phyloP scores from a whole-genome alignment of 2,113 vertebrate species.

The Mesembrinibis cayennensis region DNA sequence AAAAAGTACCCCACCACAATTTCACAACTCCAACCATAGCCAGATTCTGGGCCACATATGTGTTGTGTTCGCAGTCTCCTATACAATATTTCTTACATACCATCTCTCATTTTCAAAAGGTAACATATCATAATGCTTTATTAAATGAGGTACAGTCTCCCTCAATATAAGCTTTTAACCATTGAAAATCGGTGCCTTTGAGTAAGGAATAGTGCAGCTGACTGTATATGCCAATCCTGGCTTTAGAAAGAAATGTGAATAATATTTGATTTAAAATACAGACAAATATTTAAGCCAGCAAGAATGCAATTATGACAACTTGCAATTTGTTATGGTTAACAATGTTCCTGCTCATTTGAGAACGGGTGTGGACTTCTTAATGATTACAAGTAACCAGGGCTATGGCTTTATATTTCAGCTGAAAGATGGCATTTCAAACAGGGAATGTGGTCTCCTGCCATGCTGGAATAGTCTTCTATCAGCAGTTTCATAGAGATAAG shows the following conservation, averaged over 20 bases:
- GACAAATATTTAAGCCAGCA: background rate
- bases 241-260: background rate
- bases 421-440: background rate
- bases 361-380: background rate
- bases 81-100: rapidly evolving
- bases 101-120: background rate
- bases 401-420: background rate
- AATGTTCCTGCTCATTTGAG: background rate
- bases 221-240: background rate
- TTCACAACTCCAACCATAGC: background rate
- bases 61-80: background rate
- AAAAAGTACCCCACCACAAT: background rate
- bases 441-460: background rate
- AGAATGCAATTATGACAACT: background rate
- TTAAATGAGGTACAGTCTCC: background rate
- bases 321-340: background rate
- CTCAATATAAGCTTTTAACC: background rate
- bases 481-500: background rate
- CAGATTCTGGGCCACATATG: background rate
- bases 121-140: background rate
- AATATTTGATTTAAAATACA: background rate
- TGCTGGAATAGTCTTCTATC: background rate
- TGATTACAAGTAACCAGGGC: background rate
- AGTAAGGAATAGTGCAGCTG: background rate
- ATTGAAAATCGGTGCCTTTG: background rate